These are phyloP conservation scores for Sinosuthora webbiana DNA, from an alignment of 2,113 vertebrate genomes.

Conservation along the genomic window DNA sequence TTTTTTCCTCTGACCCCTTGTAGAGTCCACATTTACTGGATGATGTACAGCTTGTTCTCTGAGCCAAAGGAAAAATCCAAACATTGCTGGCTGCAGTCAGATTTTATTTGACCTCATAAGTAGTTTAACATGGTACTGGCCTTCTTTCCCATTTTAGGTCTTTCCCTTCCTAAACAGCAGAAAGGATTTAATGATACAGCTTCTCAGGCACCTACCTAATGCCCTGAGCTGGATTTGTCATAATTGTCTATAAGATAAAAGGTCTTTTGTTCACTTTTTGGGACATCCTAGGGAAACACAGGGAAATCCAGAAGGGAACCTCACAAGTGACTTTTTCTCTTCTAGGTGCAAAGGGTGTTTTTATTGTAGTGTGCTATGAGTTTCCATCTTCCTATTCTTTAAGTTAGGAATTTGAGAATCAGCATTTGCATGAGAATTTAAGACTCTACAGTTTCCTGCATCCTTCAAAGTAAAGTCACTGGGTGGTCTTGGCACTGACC, in stretches of 20 bases:
- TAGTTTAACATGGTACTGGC: conserved; percentile 53
- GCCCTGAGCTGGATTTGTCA: not conserved
- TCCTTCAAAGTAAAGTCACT: conserved; percentile 27
- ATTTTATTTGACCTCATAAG: conserved; percentile 53
- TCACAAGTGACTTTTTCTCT: not conserved
- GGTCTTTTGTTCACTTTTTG: not conserved
- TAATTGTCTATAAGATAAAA: not conserved
- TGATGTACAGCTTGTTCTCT: conserved; percentile 27
- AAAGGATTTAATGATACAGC: not conserved
- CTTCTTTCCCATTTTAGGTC: conserved; percentile 44
- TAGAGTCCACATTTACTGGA: conserved; percentile 23
- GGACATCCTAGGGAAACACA: not conserved
- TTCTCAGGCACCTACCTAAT: not conserved
- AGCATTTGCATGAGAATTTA: conserved; percentile 9
- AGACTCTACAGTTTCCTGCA: conserved; percentile 4
- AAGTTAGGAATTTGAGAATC: conserved; percentile 50
- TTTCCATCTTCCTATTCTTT: conserved; percentile 48
- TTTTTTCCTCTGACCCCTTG: conserved; percentile 50
- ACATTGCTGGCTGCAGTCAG: conserved; percentile 24
- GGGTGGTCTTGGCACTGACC: conserved; percentile 36
- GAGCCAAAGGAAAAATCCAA: conserved; percentile 62
- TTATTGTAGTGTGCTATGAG: not conserved
- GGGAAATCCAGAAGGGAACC: not conserved
- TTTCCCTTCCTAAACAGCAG: not conserved
- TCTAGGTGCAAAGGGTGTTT: not conserved